phyloP scores from a whole-genome alignment of 1,140 invertebrate genomes.

The Sipha flava region DNA sequence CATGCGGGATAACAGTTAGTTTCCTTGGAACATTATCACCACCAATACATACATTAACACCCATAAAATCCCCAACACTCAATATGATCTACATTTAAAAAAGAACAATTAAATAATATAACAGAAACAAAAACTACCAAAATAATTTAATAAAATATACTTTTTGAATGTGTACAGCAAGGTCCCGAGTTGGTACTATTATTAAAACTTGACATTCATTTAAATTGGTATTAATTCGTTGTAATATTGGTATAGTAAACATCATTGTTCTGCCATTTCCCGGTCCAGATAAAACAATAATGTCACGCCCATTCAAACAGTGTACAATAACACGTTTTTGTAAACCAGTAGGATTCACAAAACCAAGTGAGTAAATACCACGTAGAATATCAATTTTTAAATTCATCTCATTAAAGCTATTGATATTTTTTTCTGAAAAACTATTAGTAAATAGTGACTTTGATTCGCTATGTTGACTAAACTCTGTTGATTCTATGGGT shows the following conservation, averaged over 20 bases:
- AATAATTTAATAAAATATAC: not conserved
- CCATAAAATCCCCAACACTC: constrained; percentile 95
- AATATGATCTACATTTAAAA: constrained; percentile 83
- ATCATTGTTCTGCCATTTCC: constrained; percentile 99
- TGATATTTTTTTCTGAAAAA: not conserved
- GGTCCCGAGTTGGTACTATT: constrained; percentile 92
- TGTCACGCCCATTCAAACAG: constrained; percentile 89
- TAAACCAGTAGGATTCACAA: constrained; percentile 99
- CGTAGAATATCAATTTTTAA: constrained; percentile 89
- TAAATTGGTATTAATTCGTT: constrained; percentile 85
- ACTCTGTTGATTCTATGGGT: not conserved
- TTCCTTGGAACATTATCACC: constrained; percentile 93
- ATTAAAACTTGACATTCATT: constrained; percentile 94
- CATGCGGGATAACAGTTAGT: constrained; percentile 85
- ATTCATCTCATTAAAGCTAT: constrained; percentile 98
- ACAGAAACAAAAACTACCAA: not conserved
- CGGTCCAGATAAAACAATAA: constrained; percentile 98
- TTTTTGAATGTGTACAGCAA: constrained; percentile 79
- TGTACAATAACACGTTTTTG: constrained; percentile 98
- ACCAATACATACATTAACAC: constrained; percentile 98
- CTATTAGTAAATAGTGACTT: not conserved
- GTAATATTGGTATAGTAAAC: constrained; percentile 96
- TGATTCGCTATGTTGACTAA: not conserved
- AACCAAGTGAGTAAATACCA: constrained; percentile 99
- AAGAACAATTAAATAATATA: not conserved